Evolutionary conservation across 1,140 invertebrate species (phyloP).

Genomic region (Aphaenogaster rudis): DNA sequence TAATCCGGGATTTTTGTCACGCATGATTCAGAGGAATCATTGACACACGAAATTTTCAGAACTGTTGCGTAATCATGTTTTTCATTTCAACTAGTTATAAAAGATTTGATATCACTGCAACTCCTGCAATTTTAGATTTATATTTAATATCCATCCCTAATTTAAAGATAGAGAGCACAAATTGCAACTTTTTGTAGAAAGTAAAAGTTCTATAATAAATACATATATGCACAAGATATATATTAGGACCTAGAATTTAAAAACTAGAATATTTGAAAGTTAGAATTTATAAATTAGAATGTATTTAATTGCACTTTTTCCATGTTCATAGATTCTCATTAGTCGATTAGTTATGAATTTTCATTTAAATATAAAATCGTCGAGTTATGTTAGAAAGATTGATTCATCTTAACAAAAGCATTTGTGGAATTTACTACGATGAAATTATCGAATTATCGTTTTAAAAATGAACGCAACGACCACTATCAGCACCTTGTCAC

Average conservation of each 20-base stretch:
- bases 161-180: not conserved
- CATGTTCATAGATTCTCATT: not conserved
- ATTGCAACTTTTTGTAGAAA: not conserved
- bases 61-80: not conserved
- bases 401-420: not conserved
- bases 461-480: not conserved
- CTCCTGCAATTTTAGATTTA: not conserved
- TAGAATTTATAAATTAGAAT: not conserved
- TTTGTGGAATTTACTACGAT: not conserved
- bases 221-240: not conserved
- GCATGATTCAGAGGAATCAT: conserved; percentile 15
- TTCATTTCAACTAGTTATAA: not conserved
- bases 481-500: conserved; percentile 8
- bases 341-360: not conserved
- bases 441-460: conserved; percentile 1
- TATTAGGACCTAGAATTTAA: not conserved
- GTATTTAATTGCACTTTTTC: not conserved
- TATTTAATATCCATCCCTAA: not conserved
- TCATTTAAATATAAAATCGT: conserved; percentile 18
- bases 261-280: not conserved
- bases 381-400: conserved; percentile 2
- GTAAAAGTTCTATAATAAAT: conserved; percentile 1
- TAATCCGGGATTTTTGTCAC: not conserved
- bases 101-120: not conserved
- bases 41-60: not conserved